A percentile compares a stretch with the other conserved stretches of the same genome.
These are phyloP conservation scores for Dromococcyx pavoninus DNA, from an alignment of 2,797 vertebrate genomes.

Conservation along the genomic window DNA sequence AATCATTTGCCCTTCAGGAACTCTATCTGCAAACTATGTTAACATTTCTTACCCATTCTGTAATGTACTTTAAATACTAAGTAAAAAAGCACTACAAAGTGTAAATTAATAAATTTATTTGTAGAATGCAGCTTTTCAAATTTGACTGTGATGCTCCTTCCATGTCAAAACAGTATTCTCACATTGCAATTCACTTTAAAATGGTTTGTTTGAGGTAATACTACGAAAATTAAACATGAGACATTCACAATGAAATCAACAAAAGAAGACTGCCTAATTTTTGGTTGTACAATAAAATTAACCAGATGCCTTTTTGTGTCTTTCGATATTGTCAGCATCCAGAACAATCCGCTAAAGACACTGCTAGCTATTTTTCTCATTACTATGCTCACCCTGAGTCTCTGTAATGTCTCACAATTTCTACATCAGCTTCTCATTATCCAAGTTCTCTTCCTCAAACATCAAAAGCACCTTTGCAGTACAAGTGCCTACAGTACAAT, in stretches of 20 bases:
- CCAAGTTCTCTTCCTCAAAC: not conserved
- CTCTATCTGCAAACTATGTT: not conserved
- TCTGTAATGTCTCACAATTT: conserved; percentile 75
- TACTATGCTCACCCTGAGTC: conserved; percentile 49
- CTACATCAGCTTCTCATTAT: conserved; percentile 19
- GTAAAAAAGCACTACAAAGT: not conserved
- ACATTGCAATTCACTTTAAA: not conserved
- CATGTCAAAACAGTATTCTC: not conserved
- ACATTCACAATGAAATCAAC: conserved; percentile 31
- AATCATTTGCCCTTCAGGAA: not conserved
- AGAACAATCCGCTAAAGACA: conserved; percentile 87
- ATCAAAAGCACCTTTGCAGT: not conserved
- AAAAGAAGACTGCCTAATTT: not conserved
- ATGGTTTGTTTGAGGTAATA: not conserved
- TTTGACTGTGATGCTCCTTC: not conserved
- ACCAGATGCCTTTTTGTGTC: conserved; percentile 86
- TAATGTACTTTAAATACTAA: not conserved
- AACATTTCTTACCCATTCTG: not conserved
- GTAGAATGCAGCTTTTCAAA: not conserved
- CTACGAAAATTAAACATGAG: conserved; percentile 36
- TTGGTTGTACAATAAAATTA: not conserved
- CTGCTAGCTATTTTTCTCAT: conserved; percentile 66
- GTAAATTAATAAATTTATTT: not conserved
- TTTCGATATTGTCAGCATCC: conserved; percentile 86
- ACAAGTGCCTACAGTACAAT: not conserved